Percentiles rank a stretch among this genome's conserved stretches.
phyloP scores from a whole-genome alignment of 1,140 invertebrate species.

The Meteorus sp. region DNA sequence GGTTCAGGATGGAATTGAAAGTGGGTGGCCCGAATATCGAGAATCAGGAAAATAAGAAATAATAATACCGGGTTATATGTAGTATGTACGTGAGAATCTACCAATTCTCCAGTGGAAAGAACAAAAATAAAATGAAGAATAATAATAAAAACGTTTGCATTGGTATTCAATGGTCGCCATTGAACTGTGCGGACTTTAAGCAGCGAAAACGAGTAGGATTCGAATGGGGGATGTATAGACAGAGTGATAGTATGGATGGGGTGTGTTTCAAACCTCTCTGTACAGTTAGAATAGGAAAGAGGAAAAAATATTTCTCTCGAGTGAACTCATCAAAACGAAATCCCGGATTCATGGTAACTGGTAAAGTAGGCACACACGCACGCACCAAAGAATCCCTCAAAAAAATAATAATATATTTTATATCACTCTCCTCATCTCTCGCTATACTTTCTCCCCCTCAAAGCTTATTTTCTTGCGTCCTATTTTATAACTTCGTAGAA shows the following conservation, averaged over 20 bases:
- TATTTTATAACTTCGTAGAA: too few relatives aligned
- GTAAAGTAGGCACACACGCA: constrained; percentile 14
- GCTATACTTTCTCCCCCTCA: background rate
- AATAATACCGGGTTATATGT: constrained; percentile 18
- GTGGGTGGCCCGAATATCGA: background rate
- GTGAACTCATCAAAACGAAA: constrained; percentile 50
- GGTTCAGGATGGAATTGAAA: background rate
- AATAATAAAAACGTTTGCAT: constrained; percentile 43
- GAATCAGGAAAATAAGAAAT: constrained; percentile 6
- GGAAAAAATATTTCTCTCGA: constrained; percentile 28
- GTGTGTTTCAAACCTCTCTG: background rate
- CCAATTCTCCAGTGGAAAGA: constrained; percentile 25
- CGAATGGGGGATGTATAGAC: background rate
- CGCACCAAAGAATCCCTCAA: constrained; percentile 35
- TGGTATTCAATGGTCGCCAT: constrained; percentile 48
- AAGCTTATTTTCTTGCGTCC: too few relatives aligned
- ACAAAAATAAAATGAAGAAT: too few relatives aligned
- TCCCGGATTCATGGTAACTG: constrained; percentile 37
- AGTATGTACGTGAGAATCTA: constrained; percentile 33
- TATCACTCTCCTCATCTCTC: constrained; percentile 34
- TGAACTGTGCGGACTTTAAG: constrained; percentile 42
- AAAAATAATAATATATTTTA: constrained; percentile 49
- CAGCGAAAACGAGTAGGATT: constrained; percentile 2
- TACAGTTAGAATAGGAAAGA: constrained; percentile 14
- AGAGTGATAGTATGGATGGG: background rate